phyloP scores from a whole-genome alignment of 2,797 vertebrate genomes.

The Enteromius fasciolatus region DNA sequence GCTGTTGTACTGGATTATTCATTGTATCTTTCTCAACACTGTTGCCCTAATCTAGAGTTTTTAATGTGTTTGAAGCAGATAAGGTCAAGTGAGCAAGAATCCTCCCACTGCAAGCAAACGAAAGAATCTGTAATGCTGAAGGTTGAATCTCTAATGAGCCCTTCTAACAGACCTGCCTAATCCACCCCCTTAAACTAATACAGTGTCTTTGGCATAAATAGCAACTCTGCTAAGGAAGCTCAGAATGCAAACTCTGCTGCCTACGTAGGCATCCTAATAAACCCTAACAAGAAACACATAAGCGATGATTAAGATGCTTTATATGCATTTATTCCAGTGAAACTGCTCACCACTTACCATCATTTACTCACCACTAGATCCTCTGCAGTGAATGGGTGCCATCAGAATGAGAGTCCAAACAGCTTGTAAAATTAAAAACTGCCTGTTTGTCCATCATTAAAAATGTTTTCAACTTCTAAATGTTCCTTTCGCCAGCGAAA shows the following conservation, averaged over 20 bases:
- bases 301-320: not conserved
- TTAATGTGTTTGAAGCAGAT: slow-evolving; percentile 22
- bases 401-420: not conserved
- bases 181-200: slow-evolving; percentile 23
- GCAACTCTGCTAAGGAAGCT: not conserved
- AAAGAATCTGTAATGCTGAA: slow-evolving; percentile 33
- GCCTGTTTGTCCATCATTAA: not conserved
- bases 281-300: not conserved
- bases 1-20: slow-evolving; percentile 13
- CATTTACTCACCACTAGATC: not conserved
- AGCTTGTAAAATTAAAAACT: not conserved
- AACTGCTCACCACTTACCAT: not conserved
- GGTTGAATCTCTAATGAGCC: slow-evolving; percentile 35
- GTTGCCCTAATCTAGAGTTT: slow-evolving; percentile 17
- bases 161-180: slow-evolving; percentile 23
- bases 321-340: not conserved
- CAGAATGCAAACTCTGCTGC: not conserved
- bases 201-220: slow-evolving; percentile 24
- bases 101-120: slow-evolving; percentile 18
- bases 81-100: slow-evolving; percentile 34
- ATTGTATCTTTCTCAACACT: slow-evolving; percentile 11
- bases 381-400: not conserved
- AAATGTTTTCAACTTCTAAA: not conserved
- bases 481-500: not conserved
- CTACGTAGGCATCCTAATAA: not conserved